Evolutionary conservation across 2,113 vertebrate species (phyloP).

Genomic region (Thalassarche chlororhynchos): DNA sequence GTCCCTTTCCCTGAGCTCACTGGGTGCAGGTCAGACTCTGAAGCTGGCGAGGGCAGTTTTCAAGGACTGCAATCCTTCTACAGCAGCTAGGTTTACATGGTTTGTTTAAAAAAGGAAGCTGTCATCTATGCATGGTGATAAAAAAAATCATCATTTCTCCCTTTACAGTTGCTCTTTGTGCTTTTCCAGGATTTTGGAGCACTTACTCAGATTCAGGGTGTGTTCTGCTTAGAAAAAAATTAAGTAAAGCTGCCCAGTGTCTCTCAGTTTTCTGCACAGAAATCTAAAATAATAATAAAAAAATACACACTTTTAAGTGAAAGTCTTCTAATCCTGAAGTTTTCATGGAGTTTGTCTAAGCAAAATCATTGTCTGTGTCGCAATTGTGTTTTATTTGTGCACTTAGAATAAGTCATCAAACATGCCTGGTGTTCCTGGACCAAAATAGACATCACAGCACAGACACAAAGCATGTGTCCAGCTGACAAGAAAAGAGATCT

Average conservation of each 20-base stretch:
- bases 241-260: neutral
- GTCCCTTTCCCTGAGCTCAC: neutral
- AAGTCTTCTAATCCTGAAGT: neutral
- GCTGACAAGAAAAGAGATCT: neutral
- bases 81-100: neutral
- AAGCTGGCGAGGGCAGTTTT: neutral
- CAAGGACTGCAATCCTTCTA: neutral
- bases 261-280: neutral
- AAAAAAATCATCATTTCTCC: neutral
- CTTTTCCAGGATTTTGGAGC: neutral
- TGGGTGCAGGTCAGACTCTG: neutral
- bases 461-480: neutral
- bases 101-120: neutral
- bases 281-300: neutral
- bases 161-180: neutral
- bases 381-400: neutral
- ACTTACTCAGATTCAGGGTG: neutral
- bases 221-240: neutral
- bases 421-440: neutral
- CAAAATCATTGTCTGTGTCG: neutral
- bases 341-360: neutral
- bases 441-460: neutral
- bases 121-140: neutral
- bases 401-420: neutral
- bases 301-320: neutral